Percentiles rank a stretch among this genome's conserved stretches.
Evolutionary conservation across 1,140 invertebrate genomes (phyloP).

Genomic region (Musca vetustissima): DNA sequence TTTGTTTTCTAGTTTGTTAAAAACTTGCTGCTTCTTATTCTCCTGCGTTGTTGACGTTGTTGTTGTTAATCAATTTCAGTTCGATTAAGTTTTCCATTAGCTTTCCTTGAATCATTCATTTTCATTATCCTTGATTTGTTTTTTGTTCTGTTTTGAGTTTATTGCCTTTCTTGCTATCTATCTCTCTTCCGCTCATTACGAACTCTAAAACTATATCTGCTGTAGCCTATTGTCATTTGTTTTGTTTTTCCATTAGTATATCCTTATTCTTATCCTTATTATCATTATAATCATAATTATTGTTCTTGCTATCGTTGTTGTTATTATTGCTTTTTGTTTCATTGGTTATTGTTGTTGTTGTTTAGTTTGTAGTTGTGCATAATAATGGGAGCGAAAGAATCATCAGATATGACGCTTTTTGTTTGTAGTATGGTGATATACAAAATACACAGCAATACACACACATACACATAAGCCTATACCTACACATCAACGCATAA

Average conservation of each 20-base stretch:
- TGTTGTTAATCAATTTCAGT: too few species aligned
- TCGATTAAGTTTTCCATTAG: too few species aligned
- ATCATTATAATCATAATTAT: neutral
- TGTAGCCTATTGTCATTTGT: neutral
- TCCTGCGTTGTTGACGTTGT: too few species aligned
- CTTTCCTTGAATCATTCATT: neutral
- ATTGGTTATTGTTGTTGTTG: neutral
- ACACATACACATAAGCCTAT: too few species aligned
- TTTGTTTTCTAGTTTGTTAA: neutral
- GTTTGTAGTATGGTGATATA: conserved; percentile 14
- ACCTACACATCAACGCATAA: too few species aligned
- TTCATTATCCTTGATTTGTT: neutral
- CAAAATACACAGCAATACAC: neutral
- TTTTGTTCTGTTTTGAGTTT: neutral
- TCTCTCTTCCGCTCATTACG: neutral
- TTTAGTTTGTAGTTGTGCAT: conserved; percentile 21
- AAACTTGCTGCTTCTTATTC: too few species aligned
- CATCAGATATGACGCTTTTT: conserved; percentile 45
- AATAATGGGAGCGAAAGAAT: conserved; percentile 54
- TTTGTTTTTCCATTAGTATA: neutral
- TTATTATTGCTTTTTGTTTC: neutral
- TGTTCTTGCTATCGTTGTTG: neutral
- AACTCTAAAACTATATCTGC: too few species aligned
- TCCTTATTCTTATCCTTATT: conserved; percentile 4
- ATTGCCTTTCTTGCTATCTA: neutral